Evolutionary conservation across 2,888 invertebrate species (phyloP).

Genomic region (Tachina grossa): DNA sequence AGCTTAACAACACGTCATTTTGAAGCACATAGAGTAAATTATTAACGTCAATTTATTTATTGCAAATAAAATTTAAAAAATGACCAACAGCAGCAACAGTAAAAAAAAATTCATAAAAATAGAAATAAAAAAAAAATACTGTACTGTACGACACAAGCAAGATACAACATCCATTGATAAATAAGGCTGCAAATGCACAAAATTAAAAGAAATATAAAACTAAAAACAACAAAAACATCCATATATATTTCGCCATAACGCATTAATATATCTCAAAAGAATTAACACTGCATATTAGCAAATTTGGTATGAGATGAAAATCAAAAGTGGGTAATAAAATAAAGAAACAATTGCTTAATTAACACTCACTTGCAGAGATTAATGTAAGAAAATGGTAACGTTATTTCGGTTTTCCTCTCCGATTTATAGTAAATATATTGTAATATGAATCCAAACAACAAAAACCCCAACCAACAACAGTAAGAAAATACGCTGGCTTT

Average conservation of each 20-base stretch:
- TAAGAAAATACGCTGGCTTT: conserved; percentile 2
- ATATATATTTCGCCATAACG: conserved; percentile 57
- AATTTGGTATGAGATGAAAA: conserved; percentile 61
- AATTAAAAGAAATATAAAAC: conserved; percentile 10
- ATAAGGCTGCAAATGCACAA: conserved; percentile 58
- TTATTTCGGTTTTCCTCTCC: neutral
- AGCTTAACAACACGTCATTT: conserved; percentile 65
- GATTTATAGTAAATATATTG: neutral
- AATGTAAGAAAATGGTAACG: conserved; percentile 43
- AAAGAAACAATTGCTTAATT: conserved; percentile 62
- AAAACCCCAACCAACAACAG: neutral
- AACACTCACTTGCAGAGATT: conserved; percentile 7
- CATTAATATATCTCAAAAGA: conserved; percentile 53
- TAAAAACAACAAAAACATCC: conserved; percentile 24
- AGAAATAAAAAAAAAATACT: neutral
- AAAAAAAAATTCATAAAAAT: neutral
- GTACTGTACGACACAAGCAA: conserved; percentile 37
- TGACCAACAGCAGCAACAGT: conserved; percentile 4
- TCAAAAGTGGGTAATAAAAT: conserved; percentile 58
- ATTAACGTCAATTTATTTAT: conserved; percentile 69
- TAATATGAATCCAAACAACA: neutral
- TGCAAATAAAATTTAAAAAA: conserved; percentile 43
- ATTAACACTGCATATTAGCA: conserved; percentile 62
- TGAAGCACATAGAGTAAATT: conserved; percentile 62
- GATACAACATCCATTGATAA: conserved; percentile 43